phyloP scores from a whole-genome alignment of 2,113 vertebrate genomes.

The Catagonus wagneri region DNA sequence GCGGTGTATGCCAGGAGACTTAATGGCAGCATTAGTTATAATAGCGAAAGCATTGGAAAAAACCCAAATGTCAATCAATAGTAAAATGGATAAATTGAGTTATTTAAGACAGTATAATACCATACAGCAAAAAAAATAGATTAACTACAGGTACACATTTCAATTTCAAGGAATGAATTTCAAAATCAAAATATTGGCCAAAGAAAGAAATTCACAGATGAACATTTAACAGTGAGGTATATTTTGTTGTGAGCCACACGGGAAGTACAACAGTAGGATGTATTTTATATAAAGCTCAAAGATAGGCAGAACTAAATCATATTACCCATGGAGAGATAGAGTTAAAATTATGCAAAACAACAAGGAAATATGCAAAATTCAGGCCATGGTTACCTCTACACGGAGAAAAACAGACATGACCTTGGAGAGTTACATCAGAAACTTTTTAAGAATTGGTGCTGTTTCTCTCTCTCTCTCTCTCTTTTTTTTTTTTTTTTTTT shows the following conservation, averaged over 20 bases:
- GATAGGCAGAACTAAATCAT: conserved; percentile 18
- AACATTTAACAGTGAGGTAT: no score
- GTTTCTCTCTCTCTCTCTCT: no score
- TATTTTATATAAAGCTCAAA: conserved; percentile 44
- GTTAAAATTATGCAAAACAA: conserved; percentile 30
- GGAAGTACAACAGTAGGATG: background rate
- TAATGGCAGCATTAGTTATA: background rate
- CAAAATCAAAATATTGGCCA: background rate
- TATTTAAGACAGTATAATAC: conserved; percentile 9
- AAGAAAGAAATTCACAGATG: conserved; percentile 25
- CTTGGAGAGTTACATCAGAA: background rate
- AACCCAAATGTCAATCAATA: conserved; percentile 23
- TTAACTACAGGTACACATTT: background rate
- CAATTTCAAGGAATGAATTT: conserved; percentile 28
- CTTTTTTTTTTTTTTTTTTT: no score
- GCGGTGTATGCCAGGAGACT: background rate
- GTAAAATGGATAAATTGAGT: background rate
- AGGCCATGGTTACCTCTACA: background rate
- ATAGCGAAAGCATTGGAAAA: background rate
- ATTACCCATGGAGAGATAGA: background rate
- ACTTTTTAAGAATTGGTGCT: background rate
- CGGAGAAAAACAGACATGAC: background rate
- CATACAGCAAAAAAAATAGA: background rate
- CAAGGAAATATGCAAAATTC: conserved; percentile 12
- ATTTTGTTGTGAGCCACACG: no score